These are phyloP conservation scores for Fragum fragum DNA, from an alignment of 2,888 invertebrate species.

Conservation along the genomic window DNA sequence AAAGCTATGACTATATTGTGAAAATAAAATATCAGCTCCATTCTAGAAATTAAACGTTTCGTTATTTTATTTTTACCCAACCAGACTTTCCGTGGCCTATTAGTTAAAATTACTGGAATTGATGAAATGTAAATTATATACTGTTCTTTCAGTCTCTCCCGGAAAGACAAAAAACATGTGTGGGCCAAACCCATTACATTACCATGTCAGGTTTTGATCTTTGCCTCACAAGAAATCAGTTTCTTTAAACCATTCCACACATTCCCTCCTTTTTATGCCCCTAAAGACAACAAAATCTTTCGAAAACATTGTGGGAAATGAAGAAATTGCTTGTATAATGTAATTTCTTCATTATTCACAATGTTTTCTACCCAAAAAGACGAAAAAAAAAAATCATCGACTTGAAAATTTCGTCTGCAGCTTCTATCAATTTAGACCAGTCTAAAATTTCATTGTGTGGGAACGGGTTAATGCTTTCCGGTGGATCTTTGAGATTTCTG, in stretches of 20 bases:
- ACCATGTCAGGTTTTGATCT: not conserved
- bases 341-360: not conserved
- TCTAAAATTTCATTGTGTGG: too few species aligned
- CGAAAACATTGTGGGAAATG: not conserved
- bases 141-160: not conserved
- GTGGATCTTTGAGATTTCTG: too few species aligned
- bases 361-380: too few species aligned
- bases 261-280: too few species aligned
- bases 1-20: not conserved
- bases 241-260: too few species aligned
- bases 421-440: too few species aligned
- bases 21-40: not conserved
- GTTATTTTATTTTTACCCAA: not conserved
- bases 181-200: not conserved
- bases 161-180: not conserved
- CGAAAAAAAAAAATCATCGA: too few species aligned
- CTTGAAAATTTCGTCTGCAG: too few species aligned
- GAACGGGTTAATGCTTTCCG: too few species aligned
- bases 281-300: too few species aligned
- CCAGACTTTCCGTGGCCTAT: not conserved
- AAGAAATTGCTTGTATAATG: not conserved
- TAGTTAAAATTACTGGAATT: slow-evolving; percentile 1
- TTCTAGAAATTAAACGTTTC: not conserved
- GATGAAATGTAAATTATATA: slow-evolving; percentile 6
- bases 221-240: too few species aligned